Base-by-base conservation (phyloP, 2,797 vertebrate species). In the Jordanella pulchra region DNA sequence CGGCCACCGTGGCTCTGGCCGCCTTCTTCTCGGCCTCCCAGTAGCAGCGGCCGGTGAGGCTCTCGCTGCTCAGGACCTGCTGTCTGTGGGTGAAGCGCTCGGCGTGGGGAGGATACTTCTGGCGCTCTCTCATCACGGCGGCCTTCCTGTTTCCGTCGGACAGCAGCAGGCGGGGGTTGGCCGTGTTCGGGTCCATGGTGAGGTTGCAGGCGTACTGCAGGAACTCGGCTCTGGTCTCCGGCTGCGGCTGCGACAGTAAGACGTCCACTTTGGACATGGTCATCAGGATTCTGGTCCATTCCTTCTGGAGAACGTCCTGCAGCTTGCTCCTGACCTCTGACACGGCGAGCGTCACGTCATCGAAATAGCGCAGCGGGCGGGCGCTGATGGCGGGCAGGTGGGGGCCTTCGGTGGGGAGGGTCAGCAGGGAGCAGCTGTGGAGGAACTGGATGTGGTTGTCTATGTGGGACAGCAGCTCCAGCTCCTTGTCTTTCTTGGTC, bases 21-120 rank as follows among this genome's bases (percentile, higher is more conserved):
- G 44, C 17, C 0, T 72, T 71, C 12, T 21, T 27, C 68, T 83
- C 72, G 63, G 75, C 51, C 44, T 81, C 84, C 76, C 75, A 35
- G 79, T 75, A 81, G 3, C 79, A 64, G 11, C 67, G 47, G 14
- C 63, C 81, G 6, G 55, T 79, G 51, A 77, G 21, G 56, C 68
- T 58, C 50, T 85, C 78, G 42, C 1, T 66, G 18, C 75, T 80
- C 61, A 80, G 75, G 25, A 83, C 76, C 65, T 86, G 81, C 64
- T 60, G 72, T 7, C 23, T 67, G 15, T 47, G 51, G 0, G 27
- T 44, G 28, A 79, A 86, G 12, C 81, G 64, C 0, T 83, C 76
- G 10, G 0, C 61, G 15, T 54, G 68, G 23, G 1, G 0, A 9
- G 28, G 10, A 44, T 69, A 14, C 13, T 17, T 50, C 15, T 48